A percentile compares a stretch with the other conserved stretches of the same genome.
phyloP scores from a whole-genome alignment of 2,888 invertebrate genomes.

The Acronicta psi region DNA sequence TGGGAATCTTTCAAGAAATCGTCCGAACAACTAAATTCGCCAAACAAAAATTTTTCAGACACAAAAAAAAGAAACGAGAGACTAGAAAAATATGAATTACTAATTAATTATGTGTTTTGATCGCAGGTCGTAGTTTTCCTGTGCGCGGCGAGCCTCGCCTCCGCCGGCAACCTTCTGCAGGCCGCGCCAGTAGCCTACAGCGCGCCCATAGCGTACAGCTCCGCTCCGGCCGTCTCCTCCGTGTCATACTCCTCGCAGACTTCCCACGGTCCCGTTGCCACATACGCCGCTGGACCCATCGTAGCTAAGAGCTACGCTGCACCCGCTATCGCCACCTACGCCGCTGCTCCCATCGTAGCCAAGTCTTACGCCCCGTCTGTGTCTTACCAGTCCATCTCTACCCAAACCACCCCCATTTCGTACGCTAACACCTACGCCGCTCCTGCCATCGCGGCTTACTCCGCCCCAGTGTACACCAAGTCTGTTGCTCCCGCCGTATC shows the following conservation, averaged over 20 bases:
- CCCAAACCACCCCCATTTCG: conserved; percentile 73
- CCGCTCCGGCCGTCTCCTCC: conserved; percentile 70
- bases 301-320: conserved; percentile 66
- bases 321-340: conserved; percentile 79
- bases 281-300: conserved; percentile 59
- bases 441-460: conserved; percentile 55
- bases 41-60: no score
- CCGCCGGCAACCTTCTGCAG: conserved; percentile 88
- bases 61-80: no score
- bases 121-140: conserved; percentile 87
- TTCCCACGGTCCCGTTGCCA: conserved; percentile 57
- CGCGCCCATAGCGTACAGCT: conserved; percentile 76
- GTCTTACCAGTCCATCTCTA: conserved; percentile 59
- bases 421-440: conserved; percentile 62
- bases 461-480: conserved; percentile 71
- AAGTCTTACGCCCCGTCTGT: conserved; percentile 58
- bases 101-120: neutral
- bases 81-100: neutral
- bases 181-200: conserved; percentile 74
- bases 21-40: no score
- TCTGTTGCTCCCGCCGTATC: conserved; percentile 71
- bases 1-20: no score
- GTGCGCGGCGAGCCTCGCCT: conserved; percentile 89
- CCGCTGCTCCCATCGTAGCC: conserved; percentile 56
- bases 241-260: conserved; percentile 45